Evolutionary conservation across 2,888 invertebrate genomes (phyloP).

Genomic region (Eupithecia insigniata): DNA sequence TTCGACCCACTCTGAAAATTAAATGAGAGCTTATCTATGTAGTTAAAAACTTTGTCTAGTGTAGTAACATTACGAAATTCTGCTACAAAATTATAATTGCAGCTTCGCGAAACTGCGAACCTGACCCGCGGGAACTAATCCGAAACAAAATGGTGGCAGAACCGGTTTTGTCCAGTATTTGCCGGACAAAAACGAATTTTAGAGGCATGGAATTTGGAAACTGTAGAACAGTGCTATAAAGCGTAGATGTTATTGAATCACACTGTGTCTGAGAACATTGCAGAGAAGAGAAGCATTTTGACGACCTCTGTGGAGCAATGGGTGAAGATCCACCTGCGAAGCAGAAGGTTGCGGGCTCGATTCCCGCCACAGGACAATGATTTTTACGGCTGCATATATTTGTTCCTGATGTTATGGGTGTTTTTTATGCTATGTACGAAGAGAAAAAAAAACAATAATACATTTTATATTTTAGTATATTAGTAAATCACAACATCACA

Average conservation of each 20-base stretch:
- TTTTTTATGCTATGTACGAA: too few relatives aligned
- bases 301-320: not conserved
- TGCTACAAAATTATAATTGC: constrained; percentile 42
- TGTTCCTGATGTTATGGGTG: too few relatives aligned
- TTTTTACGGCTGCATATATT: too few relatives aligned
- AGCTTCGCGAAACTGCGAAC: constrained; percentile 50
- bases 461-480: too few relatives aligned
- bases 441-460: too few relatives aligned
- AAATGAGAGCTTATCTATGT: constrained; percentile 3
- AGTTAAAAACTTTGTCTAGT: not conserved
- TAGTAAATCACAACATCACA: too few relatives aligned
- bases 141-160: constrained; percentile 55
- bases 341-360: too few relatives aligned
- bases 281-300: not conserved
- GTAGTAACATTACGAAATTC: constrained; percentile 15
- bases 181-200: constrained; percentile 55
- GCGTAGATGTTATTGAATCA: not conserved
- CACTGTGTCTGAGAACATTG: not conserved
- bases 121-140: constrained; percentile 52
- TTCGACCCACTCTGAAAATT: not conserved
- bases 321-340: not conserved
- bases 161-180: constrained; percentile 54
- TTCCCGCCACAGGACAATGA: too few relatives aligned
- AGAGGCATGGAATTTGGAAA: constrained; percentile 29
- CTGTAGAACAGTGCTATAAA: constrained; percentile 6